Percentiles rank a stretch among this genome's conserved stretches.
Conservation (phyloP, 2,797 vertebrate species). For the Trachops cirrhosus region DNA sequence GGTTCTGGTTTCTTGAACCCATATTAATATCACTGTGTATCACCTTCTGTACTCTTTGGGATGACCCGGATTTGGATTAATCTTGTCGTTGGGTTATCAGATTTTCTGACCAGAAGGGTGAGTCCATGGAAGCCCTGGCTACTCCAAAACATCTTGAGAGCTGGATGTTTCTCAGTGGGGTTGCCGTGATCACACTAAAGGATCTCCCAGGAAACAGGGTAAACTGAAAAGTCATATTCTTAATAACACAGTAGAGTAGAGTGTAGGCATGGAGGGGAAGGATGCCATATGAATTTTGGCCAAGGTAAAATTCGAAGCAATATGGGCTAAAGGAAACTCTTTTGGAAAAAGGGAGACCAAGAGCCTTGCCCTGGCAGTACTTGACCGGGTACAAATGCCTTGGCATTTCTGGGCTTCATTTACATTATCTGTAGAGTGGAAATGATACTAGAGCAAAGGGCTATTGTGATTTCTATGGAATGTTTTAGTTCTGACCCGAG, state of each 20-base stretch:
- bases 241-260: neutral
- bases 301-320: neutral
- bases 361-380: neutral
- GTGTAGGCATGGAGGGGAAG: neutral
- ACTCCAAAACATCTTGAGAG: neutral
- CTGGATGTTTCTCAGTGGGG: neutral
- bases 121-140: neutral
- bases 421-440: neutral
- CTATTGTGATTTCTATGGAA: neutral
- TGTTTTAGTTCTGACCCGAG: neutral
- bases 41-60: neutral
- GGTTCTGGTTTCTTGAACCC: neutral
- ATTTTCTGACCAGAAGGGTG: neutral
- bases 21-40: neutral
- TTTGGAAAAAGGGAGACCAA: neutral
- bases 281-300: neutral
- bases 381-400: neutral
- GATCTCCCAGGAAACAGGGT: neutral
- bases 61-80: neutral
- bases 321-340: neutral
- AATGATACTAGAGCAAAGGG: neutral
- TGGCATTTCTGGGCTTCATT: neutral
- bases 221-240: neutral
- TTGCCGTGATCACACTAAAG: neutral
- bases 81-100: neutral